These are phyloP conservation scores for Sander lucioperca DNA, from an alignment of 2,113 vertebrate genomes.

Conservation along the genomic window DNA sequence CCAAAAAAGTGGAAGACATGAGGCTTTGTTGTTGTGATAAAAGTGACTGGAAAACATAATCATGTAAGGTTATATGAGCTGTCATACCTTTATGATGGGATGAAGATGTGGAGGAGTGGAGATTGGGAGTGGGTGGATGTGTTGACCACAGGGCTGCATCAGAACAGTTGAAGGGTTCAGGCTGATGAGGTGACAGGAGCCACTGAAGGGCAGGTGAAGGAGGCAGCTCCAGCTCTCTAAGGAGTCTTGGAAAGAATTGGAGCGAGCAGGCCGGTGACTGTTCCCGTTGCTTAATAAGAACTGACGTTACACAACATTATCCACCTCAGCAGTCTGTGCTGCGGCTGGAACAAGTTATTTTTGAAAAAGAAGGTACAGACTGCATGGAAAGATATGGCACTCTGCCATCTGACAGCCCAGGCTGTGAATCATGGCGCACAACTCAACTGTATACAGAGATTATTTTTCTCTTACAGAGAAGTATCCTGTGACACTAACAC, in stretches of 20 bases:
- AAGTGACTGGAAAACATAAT: not conserved
- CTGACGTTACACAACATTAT: conserved; percentile 52
- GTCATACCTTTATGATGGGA: not conserved
- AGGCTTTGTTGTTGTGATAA: not conserved
- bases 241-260: conserved; percentile 20
- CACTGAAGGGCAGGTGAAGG: conserved; percentile 30
- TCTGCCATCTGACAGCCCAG: conserved; percentile 15
- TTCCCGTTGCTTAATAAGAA: conserved; percentile 34
- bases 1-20: not conserved
- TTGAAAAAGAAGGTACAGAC: conserved; percentile 18
- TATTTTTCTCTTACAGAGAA: not conserved
- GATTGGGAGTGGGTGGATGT: not conserved
- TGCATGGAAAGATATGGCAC: conserved; percentile 7
- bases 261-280: conserved; percentile 16
- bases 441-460: not conserved
- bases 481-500: not conserved
- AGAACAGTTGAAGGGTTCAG: not conserved
- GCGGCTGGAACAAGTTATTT: conserved; percentile 32
- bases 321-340: conserved; percentile 47
- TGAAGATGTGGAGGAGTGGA: not conserved
- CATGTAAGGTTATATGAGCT: not conserved
- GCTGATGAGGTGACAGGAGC: conserved; percentile 14
- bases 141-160: conserved; percentile 6
- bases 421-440: conserved; percentile 11
- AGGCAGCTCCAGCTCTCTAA: conserved; percentile 14